These are phyloP conservation scores for Platichthys flesus DNA, from an alignment of 2,113 vertebrate species.

Conservation along the genomic window DNA sequence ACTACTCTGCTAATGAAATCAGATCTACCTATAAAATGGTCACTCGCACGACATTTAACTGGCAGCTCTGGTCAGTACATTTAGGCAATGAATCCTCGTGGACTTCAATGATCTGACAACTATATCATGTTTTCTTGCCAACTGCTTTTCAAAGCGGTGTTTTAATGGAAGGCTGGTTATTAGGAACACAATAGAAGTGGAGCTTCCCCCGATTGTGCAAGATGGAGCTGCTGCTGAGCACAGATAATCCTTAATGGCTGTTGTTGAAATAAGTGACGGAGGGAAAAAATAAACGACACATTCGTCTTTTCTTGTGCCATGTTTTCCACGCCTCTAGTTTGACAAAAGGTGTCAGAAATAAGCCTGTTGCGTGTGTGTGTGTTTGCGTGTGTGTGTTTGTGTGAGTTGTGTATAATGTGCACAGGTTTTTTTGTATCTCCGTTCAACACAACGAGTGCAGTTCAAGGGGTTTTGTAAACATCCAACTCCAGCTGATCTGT, in stretches of 20 bases:
- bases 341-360: constrained; percentile 42
- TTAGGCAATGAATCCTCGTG: constrained; percentile 63
- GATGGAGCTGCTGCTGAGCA: constrained; percentile 6
- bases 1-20: constrained; percentile 76
- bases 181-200: background rate
- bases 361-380: constrained; percentile 5
- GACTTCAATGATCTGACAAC: constrained; percentile 12
- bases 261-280: constrained; percentile 21
- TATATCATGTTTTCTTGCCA: background rate
- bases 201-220: background rate
- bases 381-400: background rate
- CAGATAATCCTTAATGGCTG: constrained; percentile 39
- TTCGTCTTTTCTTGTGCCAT: constrained; percentile 7
- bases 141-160: background rate
- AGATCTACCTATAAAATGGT: constrained; percentile 61
- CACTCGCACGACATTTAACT: constrained; percentile 58
- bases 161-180: background rate
- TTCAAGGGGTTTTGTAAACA: background rate
- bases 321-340: constrained; percentile 23
- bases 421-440: constrained; percentile 1
- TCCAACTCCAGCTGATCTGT: constrained; percentile 11
- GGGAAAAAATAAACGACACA: constrained; percentile 5
- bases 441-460: background rate
- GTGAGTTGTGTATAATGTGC: background rate
- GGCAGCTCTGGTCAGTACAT: constrained; percentile 60